These are phyloP conservation scores for Polydrusus tereticollis DNA, from an alignment of 2,888 invertebrate genomes.

Conservation along the genomic window DNA sequence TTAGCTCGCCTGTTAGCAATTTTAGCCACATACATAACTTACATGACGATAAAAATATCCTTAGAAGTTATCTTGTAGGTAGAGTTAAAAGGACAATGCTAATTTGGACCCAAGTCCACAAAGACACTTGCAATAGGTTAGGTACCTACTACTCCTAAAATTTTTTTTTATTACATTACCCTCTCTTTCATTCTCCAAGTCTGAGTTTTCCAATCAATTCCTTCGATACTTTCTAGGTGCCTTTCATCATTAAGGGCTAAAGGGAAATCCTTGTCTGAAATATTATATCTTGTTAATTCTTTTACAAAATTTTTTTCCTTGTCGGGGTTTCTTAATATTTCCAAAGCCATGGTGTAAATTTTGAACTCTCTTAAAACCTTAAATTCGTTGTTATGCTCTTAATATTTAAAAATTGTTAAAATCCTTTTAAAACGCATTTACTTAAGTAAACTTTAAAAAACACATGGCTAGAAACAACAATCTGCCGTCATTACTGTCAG, in stretches of 20 bases:
- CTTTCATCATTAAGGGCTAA: slow-evolving; percentile 81
- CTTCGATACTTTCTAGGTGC: slow-evolving; percentile 80
- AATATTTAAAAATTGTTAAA: slow-evolving; percentile 32
- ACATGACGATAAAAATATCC: no score
- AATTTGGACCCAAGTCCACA: no score
- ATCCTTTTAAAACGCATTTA: slow-evolving; percentile 49
- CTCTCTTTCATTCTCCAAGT: slow-evolving; percentile 95
- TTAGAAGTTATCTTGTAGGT: no score
- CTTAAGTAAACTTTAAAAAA: slow-evolving; percentile 28
- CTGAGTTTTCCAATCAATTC: slow-evolving; percentile 76
- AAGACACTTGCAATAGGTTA: background rate
- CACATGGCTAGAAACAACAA: slow-evolving; percentile 27
- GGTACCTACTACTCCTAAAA: background rate
- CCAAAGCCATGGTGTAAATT: background rate
- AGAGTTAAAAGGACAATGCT: no score
- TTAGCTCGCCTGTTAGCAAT: no score
- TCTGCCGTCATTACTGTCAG: slow-evolving; percentile 1
- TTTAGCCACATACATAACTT: no score
- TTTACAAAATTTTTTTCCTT: background rate
- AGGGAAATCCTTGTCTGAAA: slow-evolving; percentile 75
- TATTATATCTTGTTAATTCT: background rate
- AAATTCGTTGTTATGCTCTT: background rate
- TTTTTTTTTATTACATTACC: slow-evolving; percentile 67
- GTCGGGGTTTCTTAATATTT: background rate
- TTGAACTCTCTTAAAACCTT: background rate